Evolutionary conservation across 2,888 invertebrate genomes (phyloP).

Genomic region (Sympetrum striolatum): DNA sequence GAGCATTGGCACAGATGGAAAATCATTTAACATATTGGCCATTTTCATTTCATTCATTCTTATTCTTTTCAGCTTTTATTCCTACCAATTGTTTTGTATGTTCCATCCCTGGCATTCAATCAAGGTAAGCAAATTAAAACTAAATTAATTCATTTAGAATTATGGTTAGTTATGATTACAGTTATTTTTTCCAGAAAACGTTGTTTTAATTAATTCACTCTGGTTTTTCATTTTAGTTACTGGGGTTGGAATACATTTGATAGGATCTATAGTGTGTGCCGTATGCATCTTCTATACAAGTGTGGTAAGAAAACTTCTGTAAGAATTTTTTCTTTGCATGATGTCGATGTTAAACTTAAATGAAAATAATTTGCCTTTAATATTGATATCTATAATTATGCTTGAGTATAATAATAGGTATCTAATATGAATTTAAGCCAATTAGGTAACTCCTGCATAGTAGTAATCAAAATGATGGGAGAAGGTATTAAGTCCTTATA

Average conservation of each 20-base stretch:
- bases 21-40: too few relatives aligned
- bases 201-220: constrained; percentile 48
- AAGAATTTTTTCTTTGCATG: not conserved
- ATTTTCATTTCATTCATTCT: not conserved
- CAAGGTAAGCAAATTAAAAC: constrained; percentile 62
- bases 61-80: constrained; percentile 39
- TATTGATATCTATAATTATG: too few relatives aligned
- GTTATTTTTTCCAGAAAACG: not conserved
- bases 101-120: constrained; percentile 73
- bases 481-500: too few relatives aligned
- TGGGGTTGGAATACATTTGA: constrained; percentile 78
- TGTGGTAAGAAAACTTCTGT: constrained; percentile 67
- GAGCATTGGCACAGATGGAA: too few relatives aligned
- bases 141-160: too few relatives aligned
- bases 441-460: too few relatives aligned
- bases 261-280: constrained; percentile 79
- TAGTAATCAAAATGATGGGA: too few relatives aligned
- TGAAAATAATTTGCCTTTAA: too few relatives aligned
- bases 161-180: not conserved
- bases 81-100: constrained; percentile 71
- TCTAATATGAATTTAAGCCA: too few relatives aligned
- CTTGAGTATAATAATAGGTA: too few relatives aligned
- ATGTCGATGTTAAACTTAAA: too few relatives aligned
- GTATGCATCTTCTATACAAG: constrained; percentile 95
- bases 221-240: constrained; percentile 69